Percentiles rank a stretch among this genome's conserved stretches.
phyloP scores from a whole-genome alignment of 2,113 vertebrate species.

The Microtus oregoni region DNA sequence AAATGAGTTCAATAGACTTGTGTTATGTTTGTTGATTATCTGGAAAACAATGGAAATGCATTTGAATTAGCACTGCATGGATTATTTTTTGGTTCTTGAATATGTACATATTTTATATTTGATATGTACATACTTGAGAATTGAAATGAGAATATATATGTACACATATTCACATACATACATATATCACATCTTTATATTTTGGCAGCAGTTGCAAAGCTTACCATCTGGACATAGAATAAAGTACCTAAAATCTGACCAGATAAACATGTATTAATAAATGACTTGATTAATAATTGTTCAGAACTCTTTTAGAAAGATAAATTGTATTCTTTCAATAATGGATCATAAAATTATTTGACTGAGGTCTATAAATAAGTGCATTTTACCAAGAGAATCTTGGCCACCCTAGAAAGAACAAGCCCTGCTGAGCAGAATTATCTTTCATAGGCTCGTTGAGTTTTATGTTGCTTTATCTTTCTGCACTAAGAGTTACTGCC shows the following conservation, averaged over 20 bases:
- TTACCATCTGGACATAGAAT: slow-evolving; percentile 54
- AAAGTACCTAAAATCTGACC: background rate
- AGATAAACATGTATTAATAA: slow-evolving; percentile 25
- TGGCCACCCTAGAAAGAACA: slow-evolving; percentile 5
- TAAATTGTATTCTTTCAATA: slow-evolving; percentile 47
- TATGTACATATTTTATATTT: slow-evolving; percentile 30
- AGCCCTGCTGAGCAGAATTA: slow-evolving; percentile 24
- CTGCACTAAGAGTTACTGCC: slow-evolving; percentile 39
- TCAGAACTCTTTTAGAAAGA: background rate
- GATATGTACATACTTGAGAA: background rate
- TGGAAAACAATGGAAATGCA: background rate
- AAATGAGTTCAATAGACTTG: background rate
- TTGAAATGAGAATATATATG: background rate
- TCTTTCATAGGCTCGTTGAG: slow-evolving; percentile 52
- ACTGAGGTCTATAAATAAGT: background rate
- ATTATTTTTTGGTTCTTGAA: slow-evolving; percentile 21
- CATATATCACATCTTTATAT: background rate
- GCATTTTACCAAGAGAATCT: slow-evolving; percentile 21
- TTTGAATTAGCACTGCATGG: background rate
- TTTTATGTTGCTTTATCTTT: slow-evolving; percentile 57
- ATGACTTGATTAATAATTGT: slow-evolving; percentile 15
- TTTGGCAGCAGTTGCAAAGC: slow-evolving; percentile 56
- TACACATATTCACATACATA: background rate
- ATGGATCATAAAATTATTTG: slow-evolving; percentile 23
- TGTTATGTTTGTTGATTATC: background rate